Conservation (phyloP, 2,888 invertebrate species). For the Drosophila emarginata region DNA sequence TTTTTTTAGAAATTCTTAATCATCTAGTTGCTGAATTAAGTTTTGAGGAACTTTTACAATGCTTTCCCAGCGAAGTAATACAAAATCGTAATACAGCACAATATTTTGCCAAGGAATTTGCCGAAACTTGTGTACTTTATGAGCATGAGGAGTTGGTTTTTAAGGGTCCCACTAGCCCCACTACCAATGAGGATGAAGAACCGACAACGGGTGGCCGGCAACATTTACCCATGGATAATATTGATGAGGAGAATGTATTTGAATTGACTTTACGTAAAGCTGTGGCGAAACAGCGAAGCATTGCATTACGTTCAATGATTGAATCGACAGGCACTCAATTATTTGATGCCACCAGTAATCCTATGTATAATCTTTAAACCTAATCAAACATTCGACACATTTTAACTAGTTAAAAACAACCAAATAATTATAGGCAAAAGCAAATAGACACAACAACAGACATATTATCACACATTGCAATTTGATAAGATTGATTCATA, state of each 20-base stretch:
- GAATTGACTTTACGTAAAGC: conserved; percentile 81
- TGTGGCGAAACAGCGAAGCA: conserved; percentile 85
- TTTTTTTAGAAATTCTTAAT: conserved; percentile 76
- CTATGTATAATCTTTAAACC: conserved; percentile 80
- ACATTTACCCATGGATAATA: conserved; percentile 80
- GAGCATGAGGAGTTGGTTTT: conserved; percentile 70
- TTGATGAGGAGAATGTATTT: conserved; percentile 81
- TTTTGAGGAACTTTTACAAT: conserved; percentile 80
- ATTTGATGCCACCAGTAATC: conserved; percentile 82
- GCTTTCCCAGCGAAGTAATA: conserved; percentile 80
- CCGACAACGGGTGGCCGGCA: conserved; percentile 45
- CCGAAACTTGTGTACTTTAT: conserved; percentile 68
- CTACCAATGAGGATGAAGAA: not conserved
- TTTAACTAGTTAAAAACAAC: conserved; percentile 29
- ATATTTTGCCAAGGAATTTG: conserved; percentile 71
- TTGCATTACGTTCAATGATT: conserved; percentile 85
- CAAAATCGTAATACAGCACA: conserved; percentile 74
- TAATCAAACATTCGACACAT: conserved; percentile 32
- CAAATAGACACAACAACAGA: not conserved
- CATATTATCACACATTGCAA: conserved; percentile 60
- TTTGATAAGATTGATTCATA: conserved; percentile 63
- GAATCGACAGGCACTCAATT: conserved; percentile 85
- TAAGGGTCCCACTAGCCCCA: conserved; percentile 16
- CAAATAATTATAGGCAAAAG: too few relatives aligned
- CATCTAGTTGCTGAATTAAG: conserved; percentile 78